A percentile compares a stretch with the other conserved stretches of the same genome.
These are phyloP conservation scores for Platyura marginata DNA, from an alignment of 1,140 invertebrate species.

Conservation along the genomic window DNA sequence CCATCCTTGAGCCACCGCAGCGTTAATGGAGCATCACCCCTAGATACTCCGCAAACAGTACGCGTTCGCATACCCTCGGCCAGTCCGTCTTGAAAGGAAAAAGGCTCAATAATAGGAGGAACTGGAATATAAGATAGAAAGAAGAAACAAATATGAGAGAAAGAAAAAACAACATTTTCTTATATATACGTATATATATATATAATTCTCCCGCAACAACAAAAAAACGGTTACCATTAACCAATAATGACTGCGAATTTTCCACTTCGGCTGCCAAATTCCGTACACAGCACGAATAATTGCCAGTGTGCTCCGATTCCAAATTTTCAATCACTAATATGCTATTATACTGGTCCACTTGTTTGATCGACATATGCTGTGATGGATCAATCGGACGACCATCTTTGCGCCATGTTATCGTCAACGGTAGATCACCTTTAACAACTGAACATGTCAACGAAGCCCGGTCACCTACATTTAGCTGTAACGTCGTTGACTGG, in stretches of 20 bases:
- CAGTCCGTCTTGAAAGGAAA: conserved; percentile 63
- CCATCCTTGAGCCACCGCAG: conserved; percentile 66
- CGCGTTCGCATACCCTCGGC: conserved; percentile 69
- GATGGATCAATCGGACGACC: conserved; percentile 39
- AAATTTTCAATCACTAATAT: conserved; percentile 61
- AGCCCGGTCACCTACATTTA: conserved; percentile 57
- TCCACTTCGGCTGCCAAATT: conserved; percentile 54
- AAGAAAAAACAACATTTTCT: conserved; percentile 1
- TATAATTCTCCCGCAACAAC: too few species aligned
- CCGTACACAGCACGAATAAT: conserved; percentile 53
- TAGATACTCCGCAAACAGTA: conserved; percentile 67
- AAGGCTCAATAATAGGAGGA: conserved; percentile 68
- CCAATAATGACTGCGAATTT: conserved; percentile 51
- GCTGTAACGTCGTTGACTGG: conserved; percentile 45
- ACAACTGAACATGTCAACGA: conserved; percentile 58
- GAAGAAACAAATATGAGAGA: conserved; percentile 21
- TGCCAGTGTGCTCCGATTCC: conserved; percentile 55
- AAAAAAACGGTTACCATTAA: conserved; percentile 46
- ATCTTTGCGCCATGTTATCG: conserved; percentile 61
- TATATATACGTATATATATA: too few species aligned
- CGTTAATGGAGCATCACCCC: conserved; percentile 54
- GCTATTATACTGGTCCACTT: conserved; percentile 58
- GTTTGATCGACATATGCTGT: conserved; percentile 41
- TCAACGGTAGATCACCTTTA: conserved; percentile 57
- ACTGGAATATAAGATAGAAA: conserved; percentile 50